phyloP scores from a whole-genome alignment of 1,140 invertebrate species.

The Metopolophium dirhodum region DNA sequence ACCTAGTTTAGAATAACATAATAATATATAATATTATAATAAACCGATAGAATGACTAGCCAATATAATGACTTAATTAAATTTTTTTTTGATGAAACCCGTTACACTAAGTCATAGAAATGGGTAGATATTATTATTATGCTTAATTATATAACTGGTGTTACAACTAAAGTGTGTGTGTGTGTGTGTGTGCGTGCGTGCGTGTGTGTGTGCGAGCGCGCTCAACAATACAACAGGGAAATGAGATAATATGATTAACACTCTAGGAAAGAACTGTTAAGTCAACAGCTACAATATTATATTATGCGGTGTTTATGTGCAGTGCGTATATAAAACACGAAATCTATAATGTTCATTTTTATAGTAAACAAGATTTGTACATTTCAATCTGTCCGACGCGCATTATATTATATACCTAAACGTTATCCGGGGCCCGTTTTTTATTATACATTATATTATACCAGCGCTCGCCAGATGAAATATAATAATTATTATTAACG shows the following conservation, averaged over 20 bases:
- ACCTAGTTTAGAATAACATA: too few relatives aligned
- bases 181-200: too few relatives aligned
- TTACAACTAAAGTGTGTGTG: not conserved
- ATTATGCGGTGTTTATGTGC: not conserved
- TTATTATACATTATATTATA: not conserved
- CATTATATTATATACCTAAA: not conserved
- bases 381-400: not conserved
- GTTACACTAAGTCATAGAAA: too few relatives aligned
- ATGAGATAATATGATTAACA: slow-evolving; percentile 3
- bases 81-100: too few relatives aligned
- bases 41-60: too few relatives aligned
- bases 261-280: not conserved
- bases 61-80: too few relatives aligned
- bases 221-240: not conserved
- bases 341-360: slow-evolving; percentile 10
- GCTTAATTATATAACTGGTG: not conserved
- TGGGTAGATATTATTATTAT: too few relatives aligned
- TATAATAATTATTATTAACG: slow-evolving; percentile 13
- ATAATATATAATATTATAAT: too few relatives aligned
- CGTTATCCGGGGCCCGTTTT: not conserved
- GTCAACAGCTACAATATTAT: not conserved
- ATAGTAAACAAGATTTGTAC: slow-evolving; percentile 10
- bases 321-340: not conserved
- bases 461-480: not conserved
- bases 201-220: too few relatives aligned